A percentile compares a stretch with the other conserved stretches of the same genome.
Conservation (phyloP, 2,797 vertebrate species). For the Argya squamiceps region DNA sequence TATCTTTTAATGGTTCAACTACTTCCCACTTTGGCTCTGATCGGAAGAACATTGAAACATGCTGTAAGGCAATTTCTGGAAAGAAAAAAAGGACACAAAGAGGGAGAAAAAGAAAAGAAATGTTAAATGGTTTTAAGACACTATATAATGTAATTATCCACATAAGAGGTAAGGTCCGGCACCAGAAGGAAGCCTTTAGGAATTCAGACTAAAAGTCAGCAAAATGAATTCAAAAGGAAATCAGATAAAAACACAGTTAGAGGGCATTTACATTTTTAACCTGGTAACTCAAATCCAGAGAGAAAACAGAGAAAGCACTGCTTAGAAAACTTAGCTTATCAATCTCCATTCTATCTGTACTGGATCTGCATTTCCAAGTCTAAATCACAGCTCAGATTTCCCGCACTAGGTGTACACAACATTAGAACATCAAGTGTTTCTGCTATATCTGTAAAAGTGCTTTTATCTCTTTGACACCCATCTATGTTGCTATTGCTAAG, state of each 20-base stretch:
- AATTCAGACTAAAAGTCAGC: constrained; percentile 6
- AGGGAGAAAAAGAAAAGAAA: not conserved
- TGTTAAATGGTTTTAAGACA: not conserved
- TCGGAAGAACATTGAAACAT: constrained; percentile 99
- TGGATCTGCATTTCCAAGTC: not conserved
- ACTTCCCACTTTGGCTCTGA: constrained; percentile 97
- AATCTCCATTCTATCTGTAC: not conserved
- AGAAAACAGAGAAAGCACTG: constrained; percentile 4
- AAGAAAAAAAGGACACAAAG: not conserved
- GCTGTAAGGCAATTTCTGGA: constrained; percentile 95
- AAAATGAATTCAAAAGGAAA: constrained; percentile 36
- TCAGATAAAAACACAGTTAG: constrained; percentile 3
- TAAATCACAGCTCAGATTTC: not conserved
- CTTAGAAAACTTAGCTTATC: not conserved
- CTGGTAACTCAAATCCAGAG: not conserved
- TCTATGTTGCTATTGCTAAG: not conserved
- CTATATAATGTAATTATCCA: not conserved
- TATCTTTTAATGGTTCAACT: constrained; percentile 92
- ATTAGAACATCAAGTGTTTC: not conserved
- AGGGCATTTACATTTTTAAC: constrained; percentile 2
- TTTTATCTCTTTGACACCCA: not conserved
- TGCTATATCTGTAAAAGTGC: not conserved
- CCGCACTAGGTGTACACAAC: not conserved
- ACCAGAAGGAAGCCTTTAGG: not conserved
- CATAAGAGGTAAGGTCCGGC: not conserved